Conservation (phyloP, 2,113 vertebrate species). For the Dinomys branickii region DNA sequence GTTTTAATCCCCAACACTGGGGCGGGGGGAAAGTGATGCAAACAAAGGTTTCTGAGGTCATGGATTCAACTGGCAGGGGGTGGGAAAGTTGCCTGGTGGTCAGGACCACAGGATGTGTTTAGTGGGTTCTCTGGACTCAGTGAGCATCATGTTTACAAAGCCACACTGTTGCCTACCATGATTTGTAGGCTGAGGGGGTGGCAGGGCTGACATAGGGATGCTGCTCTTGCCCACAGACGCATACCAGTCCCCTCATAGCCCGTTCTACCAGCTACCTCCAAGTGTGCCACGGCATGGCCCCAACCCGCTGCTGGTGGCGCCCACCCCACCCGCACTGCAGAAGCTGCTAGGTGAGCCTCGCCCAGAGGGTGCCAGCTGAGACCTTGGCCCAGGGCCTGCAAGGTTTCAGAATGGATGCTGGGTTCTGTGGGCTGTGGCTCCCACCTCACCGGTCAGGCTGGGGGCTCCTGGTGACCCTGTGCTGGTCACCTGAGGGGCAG, state of each 20-base stretch:
- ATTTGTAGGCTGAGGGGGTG: not conserved
- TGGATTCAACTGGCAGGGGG: not conserved
- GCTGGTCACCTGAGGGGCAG: not conserved
- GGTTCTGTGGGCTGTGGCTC: not conserved
- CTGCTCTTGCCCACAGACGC: constrained; percentile 86
- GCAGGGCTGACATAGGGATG: fast-evolving
- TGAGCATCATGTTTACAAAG: not conserved
- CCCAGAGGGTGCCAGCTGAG: not conserved
- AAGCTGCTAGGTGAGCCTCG: constrained; percentile 92
- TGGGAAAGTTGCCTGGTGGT: not conserved
- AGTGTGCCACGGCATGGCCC: constrained; percentile 95
- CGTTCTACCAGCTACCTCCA: constrained; percentile 99
- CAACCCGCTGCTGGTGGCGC: constrained; percentile 93
- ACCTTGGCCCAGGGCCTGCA: not conserved
- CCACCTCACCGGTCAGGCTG: not conserved
- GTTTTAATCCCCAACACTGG: not conserved
- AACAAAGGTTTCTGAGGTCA: too few species aligned
- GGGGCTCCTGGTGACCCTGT: not conserved
- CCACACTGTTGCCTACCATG: not conserved
- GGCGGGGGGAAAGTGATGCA: not conserved
- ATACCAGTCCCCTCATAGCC: constrained; percentile 96
- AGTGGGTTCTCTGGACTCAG: not conserved
- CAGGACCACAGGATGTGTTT: too few species aligned
- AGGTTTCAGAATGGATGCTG: not conserved
- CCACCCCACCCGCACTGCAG: constrained; percentile 95